Evolutionary conservation across 2,888 invertebrate genomes (phyloP), one percentile per base, ranked within the genome.

Genomic region (Choristoneura rosaceana): DNA sequence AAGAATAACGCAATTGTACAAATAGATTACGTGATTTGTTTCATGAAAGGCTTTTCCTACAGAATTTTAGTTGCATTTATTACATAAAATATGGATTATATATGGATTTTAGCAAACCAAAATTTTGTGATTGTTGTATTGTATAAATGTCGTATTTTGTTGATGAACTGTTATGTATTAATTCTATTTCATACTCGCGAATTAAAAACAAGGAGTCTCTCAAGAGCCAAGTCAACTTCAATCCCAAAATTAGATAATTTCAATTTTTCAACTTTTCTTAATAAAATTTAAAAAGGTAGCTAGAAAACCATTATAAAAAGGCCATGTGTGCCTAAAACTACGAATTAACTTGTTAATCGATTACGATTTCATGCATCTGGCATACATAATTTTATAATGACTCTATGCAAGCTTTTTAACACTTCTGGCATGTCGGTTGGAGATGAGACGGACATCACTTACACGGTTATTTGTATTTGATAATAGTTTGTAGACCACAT

Each of bases 81-180:
- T n/a, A n/a, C n/a, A n/a, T n/a, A n/a, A n/a, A n/a, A n/a, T n/a
- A n/a, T n/a, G n/a, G n/a, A n/a, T n/a, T 10, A 0, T 3, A 12
- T 25, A 25, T 55, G 55, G 25, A 55, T 55, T 55, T 77, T 79
- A 81, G 78, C 79, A 77, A 89, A 90, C 86, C 89, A 90, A 91
- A 90, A 89, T 92, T 90, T 79, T 86, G 89, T 87, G 88, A 88
- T 89, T 84, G 80, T 86, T 86, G 69, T 80, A 77, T 85, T 85
- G 78, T 79, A 75, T 84, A 80, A 80, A 81, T 82, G 82, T 83
- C 76, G 65, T 71, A 75, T 78, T 55, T 55, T 55, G 17, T 55
- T 55, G 25, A 43, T 10, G 10, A 41, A 45, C n/a, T 12, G 10
- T 33, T 25, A 55, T 55, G 17, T 4, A 55, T 55, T 55, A 25